phyloP scores from a whole-genome alignment of 1,140 invertebrate species.

The Ceratitis capitata region DNA sequence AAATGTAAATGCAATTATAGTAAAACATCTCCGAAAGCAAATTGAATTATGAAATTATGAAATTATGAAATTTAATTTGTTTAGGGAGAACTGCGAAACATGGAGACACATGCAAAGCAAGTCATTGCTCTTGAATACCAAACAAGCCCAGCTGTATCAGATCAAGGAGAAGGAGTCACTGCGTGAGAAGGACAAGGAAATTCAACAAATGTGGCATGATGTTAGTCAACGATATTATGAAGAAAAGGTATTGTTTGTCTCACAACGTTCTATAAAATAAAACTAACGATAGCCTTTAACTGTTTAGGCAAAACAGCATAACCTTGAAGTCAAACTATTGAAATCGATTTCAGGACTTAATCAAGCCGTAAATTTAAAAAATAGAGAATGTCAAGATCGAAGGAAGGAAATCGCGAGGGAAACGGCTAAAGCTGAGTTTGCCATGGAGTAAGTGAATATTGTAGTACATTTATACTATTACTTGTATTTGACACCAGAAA shows the following conservation, averaged over 20 bases:
- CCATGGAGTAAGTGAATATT: background rate
- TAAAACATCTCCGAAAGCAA: too few relatives aligned
- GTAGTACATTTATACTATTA: too few relatives aligned
- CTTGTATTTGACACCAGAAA: too few relatives aligned
- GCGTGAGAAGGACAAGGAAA: constrained; percentile 43
- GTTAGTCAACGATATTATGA: background rate
- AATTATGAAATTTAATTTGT: background rate
- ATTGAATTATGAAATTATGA: background rate
- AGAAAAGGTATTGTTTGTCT: background rate
- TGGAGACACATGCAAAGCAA: background rate
- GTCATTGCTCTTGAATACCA: constrained; percentile 47
- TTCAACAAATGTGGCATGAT: constrained; percentile 43
- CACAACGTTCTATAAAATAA: background rate
- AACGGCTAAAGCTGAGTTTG: background rate
- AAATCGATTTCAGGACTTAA: background rate
- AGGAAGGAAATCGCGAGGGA: background rate
- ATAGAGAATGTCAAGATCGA: background rate
- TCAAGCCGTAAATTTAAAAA: background rate
- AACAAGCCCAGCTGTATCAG: constrained; percentile 48
- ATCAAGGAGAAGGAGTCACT: constrained; percentile 51
- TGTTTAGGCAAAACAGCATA: background rate
- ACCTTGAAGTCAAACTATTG: background rate
- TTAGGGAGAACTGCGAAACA: constrained; percentile 43
- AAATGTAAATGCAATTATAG: constrained; percentile 50
- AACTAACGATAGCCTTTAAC: background rate